These are phyloP conservation scores for Agonopterix arenella DNA, from an alignment of 2,888 invertebrate genomes.

Conservation along the genomic window DNA sequence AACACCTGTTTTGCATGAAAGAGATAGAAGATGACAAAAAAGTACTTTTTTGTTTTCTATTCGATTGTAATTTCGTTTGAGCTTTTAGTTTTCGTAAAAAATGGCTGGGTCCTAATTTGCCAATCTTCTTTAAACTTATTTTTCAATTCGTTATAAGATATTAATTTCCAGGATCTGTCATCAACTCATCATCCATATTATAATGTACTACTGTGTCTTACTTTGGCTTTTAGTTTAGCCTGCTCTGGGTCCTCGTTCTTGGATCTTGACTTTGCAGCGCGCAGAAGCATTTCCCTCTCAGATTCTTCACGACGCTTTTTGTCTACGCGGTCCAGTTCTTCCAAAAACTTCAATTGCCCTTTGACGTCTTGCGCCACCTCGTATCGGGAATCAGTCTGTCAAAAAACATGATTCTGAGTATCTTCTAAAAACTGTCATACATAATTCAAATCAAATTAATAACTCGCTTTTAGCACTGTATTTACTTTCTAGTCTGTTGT, in stretches of 20 bases:
- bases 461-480: too few species aligned
- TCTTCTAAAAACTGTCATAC: too few species aligned
- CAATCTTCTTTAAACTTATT: too few species aligned
- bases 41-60: background rate
- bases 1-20: too few species aligned
- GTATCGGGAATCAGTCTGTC: conserved; percentile 89
- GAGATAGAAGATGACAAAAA: too few species aligned
- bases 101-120: too few species aligned
- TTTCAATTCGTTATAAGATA: too few species aligned
- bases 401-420: conserved; percentile 4
- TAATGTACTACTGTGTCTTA: too few species aligned
- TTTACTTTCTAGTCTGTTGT: too few species aligned
- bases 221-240: conserved; percentile 97
- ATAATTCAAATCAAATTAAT: too few species aligned
- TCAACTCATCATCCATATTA: background rate
- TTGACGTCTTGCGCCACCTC: conserved; percentile 93
- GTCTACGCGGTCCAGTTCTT: conserved; percentile 96
- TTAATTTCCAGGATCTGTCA: too few species aligned
- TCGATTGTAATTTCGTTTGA: background rate
- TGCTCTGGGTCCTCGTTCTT: conserved; percentile 99
- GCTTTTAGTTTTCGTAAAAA: too few species aligned
- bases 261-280: conserved; percentile 96
- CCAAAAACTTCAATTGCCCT: conserved; percentile 96
- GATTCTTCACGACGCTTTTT: conserved; percentile 96
- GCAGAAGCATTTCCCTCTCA: conserved; percentile 93